These are phyloP conservation scores for Corythaeola cristata DNA, from an alignment of 2,113 vertebrate genomes.

Conservation along the genomic window DNA sequence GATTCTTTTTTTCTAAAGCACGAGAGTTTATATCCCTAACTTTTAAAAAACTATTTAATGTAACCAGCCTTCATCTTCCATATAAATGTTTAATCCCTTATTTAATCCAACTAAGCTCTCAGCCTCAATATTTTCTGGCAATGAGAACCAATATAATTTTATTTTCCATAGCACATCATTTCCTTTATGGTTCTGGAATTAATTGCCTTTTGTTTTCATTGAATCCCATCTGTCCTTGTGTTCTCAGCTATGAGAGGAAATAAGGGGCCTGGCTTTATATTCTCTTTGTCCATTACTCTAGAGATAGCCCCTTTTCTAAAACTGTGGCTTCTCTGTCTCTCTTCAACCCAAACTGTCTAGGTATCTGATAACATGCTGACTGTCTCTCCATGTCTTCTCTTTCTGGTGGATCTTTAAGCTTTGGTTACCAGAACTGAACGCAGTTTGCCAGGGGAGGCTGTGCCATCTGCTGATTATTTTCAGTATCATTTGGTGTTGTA, in stretches of 20 bases:
- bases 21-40: not conserved
- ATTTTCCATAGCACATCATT: not conserved
- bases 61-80: not conserved
- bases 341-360: not conserved
- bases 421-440: not conserved
- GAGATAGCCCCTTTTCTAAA: not conserved
- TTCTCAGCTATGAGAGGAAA: not conserved
- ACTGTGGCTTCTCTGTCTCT: not conserved
- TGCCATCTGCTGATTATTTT: not conserved
- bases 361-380: not conserved
- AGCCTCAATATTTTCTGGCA: not conserved
- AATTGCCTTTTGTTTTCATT: constrained; percentile 36
- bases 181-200: constrained; percentile 23
- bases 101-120: constrained; percentile 30
- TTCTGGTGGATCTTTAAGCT: not conserved
- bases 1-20: not conserved
- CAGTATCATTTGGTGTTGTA: not conserved
- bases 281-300: not conserved
- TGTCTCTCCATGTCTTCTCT: not conserved
- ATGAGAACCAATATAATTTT: not conserved
- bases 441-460: not conserved
- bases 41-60: not conserved
- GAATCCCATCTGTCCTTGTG: not conserved
- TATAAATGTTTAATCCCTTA: not conserved
- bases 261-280: not conserved